Evolutionary conservation across 1,140 invertebrate species (phyloP).

Genomic region (Aleiodes sp.): DNA sequence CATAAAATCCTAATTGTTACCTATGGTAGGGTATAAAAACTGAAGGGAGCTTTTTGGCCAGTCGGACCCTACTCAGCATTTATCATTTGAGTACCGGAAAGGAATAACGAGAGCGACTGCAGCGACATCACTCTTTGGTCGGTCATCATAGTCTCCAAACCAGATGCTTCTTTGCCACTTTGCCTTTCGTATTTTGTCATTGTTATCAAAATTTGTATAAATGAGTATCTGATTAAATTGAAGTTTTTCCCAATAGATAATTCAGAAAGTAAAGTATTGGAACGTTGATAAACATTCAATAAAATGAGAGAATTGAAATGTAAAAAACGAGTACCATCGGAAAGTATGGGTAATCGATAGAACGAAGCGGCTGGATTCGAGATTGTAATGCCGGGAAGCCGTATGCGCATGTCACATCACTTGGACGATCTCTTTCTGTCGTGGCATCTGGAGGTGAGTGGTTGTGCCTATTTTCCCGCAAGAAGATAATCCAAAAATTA

Average conservation of each 20-base stretch:
- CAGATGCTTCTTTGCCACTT: not conserved
- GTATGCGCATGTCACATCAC: constrained; percentile 62
- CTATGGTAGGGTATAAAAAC: too few relatives aligned
- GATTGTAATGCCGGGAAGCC: constrained; percentile 38
- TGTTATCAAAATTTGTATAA: not conserved
- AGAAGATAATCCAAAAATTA: constrained; percentile 53
- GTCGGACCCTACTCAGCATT: too few relatives aligned
- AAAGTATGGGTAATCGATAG: constrained; percentile 41
- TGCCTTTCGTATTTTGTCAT: not conserved
- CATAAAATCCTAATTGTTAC: too few relatives aligned
- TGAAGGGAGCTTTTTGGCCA: too few relatives aligned
- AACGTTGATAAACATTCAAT: too few relatives aligned
- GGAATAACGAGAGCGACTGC: not conserved
- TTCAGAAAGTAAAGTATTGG: too few relatives aligned
- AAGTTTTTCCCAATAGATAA: too few relatives aligned
- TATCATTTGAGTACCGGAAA: not conserved
- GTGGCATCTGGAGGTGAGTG: constrained; percentile 70
- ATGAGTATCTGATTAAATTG: too few relatives aligned
- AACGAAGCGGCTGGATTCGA: constrained; percentile 42
- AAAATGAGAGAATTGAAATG: not conserved
- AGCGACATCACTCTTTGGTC: too few relatives aligned
- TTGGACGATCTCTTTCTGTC: constrained; percentile 68
- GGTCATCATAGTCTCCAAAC: not conserved
- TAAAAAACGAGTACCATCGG: not conserved
- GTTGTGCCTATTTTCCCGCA: constrained; percentile 48